Evolutionary conservation across 2,113 vertebrate genomes (phyloP).

Genomic region (Corythaeola cristata): DNA sequence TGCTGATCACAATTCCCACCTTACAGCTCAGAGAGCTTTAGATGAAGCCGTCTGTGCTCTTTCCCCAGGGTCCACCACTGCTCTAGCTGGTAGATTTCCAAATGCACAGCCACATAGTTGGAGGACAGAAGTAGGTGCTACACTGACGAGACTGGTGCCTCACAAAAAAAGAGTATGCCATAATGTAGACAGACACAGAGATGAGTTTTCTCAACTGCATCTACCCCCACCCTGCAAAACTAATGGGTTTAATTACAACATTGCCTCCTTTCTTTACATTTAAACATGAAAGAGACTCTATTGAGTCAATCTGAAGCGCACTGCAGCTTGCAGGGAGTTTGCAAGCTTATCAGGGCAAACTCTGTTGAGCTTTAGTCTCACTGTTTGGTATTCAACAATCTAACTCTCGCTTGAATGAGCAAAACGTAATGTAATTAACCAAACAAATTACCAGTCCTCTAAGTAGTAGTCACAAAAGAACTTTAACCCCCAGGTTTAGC

Average conservation of each 20-base stretch:
- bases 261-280: not conserved
- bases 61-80: not conserved
- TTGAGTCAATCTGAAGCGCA: not conserved
- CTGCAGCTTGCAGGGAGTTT: not conserved
- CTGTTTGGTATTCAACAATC: not conserved
- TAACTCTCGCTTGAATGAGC: not conserved
- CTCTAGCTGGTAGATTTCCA: not conserved
- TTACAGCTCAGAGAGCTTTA: not conserved
- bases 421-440: not conserved
- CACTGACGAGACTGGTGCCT: not conserved
- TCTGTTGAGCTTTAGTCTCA: not conserved
- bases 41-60: not conserved
- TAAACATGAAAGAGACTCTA: not conserved
- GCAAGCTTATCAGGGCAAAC: not conserved
- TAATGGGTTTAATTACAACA: not conserved
- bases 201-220: not conserved
- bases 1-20: not conserved
- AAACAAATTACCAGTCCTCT: not conserved
- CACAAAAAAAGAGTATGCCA: not conserved
- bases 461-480: not conserved
- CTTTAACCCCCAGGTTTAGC: not conserved
- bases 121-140: not conserved
- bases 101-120: accelerated
- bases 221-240: not conserved
- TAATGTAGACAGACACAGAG: not conserved